phyloP scores from a whole-genome alignment of 2,797 vertebrate genomes.

The Sternarchorhynchus goeldii region DNA sequence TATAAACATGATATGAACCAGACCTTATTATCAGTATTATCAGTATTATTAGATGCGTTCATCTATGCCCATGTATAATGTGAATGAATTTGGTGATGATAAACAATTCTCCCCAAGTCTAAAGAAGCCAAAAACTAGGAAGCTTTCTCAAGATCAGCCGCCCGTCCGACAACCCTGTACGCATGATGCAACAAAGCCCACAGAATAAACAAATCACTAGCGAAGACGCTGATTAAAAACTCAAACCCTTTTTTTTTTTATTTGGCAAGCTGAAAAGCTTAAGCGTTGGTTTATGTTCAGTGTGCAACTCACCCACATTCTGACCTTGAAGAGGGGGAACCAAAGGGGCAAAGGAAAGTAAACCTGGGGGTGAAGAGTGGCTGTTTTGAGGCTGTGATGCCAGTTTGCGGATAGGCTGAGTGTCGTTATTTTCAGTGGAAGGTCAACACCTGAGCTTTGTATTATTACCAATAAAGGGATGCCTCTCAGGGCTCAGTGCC shows the following conservation, averaged over 20 bases:
- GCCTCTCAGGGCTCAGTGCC: conserved; percentile 44
- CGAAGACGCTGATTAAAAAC: not conserved
- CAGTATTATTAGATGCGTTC: no score
- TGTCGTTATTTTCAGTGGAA: not conserved
- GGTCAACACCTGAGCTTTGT: conserved; percentile 39
- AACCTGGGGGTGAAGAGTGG: not conserved
- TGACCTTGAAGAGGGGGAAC: not conserved
- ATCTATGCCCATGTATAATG: no score
- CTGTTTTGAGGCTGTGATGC: conserved; percentile 23
- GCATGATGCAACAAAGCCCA: conserved; percentile 5
- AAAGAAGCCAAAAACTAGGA: not conserved
- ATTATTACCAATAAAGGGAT: conserved; percentile 41
- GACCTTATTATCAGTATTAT: no score
- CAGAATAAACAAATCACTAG: not conserved
- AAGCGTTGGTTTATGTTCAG: not conserved
- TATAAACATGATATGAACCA: no score
- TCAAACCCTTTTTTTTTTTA: not conserved
- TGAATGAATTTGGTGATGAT: not conserved
- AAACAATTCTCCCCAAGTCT: not conserved
- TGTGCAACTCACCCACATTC: conserved; percentile 20
- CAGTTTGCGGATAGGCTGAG: conserved; percentile 3
- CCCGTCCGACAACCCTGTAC: not conserved
- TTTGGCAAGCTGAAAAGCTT: conserved; percentile 4
- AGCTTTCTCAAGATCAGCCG: not conserved
- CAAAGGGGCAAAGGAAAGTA: conserved; percentile 14